These are phyloP conservation scores for Nomada hirtipes DNA, from an alignment of 2,888 invertebrate species.

Conservation along the genomic window DNA sequence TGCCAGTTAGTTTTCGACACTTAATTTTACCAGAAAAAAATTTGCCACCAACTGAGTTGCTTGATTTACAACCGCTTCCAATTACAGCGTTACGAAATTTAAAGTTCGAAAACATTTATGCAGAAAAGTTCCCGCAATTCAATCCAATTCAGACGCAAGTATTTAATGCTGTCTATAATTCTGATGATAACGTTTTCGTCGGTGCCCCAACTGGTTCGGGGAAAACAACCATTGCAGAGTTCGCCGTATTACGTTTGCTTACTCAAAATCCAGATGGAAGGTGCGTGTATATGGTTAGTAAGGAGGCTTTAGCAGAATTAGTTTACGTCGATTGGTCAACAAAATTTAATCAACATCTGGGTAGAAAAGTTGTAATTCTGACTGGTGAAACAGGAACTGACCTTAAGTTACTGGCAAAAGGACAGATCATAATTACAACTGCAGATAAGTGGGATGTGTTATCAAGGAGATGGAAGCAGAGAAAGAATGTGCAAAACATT, in stretches of 20 bases:
- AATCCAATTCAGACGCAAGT: constrained; percentile 99
- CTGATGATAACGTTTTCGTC: constrained; percentile 98
- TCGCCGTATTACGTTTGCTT: constrained; percentile 95
- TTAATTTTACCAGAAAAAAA: constrained; percentile 99
- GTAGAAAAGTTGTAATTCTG: constrained; percentile 94
- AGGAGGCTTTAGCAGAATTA: constrained; percentile 95
- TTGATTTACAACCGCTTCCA: constrained; percentile 98
- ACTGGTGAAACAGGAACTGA: constrained; percentile 99
- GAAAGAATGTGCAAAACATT: constrained; percentile 99
- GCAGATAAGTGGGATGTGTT: constrained; percentile 99
- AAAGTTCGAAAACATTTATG: constrained; percentile 94
- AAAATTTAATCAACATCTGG: constrained; percentile 93
- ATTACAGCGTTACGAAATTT: constrained; percentile 95
- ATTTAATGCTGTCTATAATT: constrained; percentile 99
- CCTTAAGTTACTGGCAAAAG: constrained; percentile 95
- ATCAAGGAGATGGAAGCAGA: constrained; percentile 99
- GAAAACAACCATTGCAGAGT: constrained; percentile 98
- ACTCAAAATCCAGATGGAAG: constrained; percentile 91
- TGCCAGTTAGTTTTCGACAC: constrained; percentile 99
- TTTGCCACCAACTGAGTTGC: constrained; percentile 97
- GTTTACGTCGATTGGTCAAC: constrained; percentile 96
- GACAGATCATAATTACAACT: constrained; percentile 98
- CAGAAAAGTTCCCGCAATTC: constrained; percentile 95
- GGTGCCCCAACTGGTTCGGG: constrained; percentile 96
- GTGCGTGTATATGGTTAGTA: constrained; percentile 97